Percentiles rank a stretch among this genome's conserved stretches.
phyloP scores from a whole-genome alignment of 2,113 vertebrate species.

The Pseudorasbora parva region DNA sequence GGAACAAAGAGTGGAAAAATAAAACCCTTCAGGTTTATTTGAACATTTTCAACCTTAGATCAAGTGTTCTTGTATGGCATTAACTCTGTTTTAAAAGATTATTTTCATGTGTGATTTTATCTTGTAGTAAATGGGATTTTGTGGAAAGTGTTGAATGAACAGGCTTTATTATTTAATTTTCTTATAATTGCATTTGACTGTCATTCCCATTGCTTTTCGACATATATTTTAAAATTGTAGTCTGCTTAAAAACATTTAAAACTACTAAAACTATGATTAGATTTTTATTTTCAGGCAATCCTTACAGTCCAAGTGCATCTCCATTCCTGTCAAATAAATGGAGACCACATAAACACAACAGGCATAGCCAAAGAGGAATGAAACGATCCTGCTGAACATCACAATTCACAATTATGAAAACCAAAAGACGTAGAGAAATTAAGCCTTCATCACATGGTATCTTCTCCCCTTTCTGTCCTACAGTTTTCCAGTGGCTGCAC shows the following conservation, averaged over 20 bases:
- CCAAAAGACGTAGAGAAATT: slow-evolving; percentile 23
- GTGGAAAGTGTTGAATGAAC: not conserved
- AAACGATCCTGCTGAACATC: slow-evolving; percentile 3
- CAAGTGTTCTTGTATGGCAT: not conserved
- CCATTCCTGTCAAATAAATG: slow-evolving; percentile 46
- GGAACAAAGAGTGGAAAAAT: not conserved
- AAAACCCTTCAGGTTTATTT: not conserved
- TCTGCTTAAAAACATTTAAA: not conserved
- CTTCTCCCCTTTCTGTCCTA: not conserved
- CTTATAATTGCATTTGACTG: not conserved
- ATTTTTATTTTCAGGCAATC: not conserved
- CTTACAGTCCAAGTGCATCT: not conserved
- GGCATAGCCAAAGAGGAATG: slow-evolving; percentile 26
- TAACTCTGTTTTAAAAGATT: not conserved
- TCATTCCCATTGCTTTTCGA: not conserved
- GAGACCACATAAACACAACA: not conserved
- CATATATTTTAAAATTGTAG: not conserved
- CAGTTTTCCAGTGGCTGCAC: slow-evolving; percentile 30
- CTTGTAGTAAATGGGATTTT: not conserved
- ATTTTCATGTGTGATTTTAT: not conserved
- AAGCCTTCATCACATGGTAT: slow-evolving; percentile 43
- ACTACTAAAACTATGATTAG: not conserved
- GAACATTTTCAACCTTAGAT: not conserved
- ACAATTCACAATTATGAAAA: slow-evolving; percentile 21
- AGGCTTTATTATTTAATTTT: not conserved